Conservation (phyloP, 2,888 invertebrate species). For the Strigamia maritima region DNA sequence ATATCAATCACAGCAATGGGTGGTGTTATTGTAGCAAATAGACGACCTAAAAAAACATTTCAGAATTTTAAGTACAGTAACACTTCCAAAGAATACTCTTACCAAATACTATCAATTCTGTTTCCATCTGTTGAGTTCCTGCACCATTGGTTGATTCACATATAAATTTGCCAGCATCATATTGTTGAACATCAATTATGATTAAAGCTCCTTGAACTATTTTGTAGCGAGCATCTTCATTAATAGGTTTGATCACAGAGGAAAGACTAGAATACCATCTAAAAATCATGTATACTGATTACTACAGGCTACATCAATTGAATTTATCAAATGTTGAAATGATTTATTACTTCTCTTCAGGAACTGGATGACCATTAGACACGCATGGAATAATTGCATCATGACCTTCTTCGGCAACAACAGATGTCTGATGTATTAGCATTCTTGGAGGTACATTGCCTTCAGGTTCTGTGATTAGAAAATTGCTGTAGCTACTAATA, state of each 20-base stretch:
- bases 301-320: background rate
- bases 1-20: background rate
- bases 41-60: background rate
- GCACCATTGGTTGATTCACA: constrained; percentile 65
- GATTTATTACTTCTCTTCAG: constrained; percentile 12
- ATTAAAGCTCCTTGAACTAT: constrained; percentile 4
- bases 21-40: constrained; percentile 16
- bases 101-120: constrained; percentile 49
- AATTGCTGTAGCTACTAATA: background rate
- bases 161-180: constrained; percentile 69
- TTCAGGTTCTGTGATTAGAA: constrained; percentile 23
- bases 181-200: constrained; percentile 48
- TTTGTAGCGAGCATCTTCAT: background rate
- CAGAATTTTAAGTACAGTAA: too few species aligned
- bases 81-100: background rate
- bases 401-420: background rate
- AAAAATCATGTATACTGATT: background rate
- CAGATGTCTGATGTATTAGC: background rate
- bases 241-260: background rate
- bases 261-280: constrained; percentile 11
- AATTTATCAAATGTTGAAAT: background rate
- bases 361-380: constrained; percentile 32
- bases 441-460: constrained; percentile 34
- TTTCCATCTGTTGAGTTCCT: constrained; percentile 62
- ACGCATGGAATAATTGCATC: constrained; percentile 24